A percentile compares a stretch with the other conserved stretches of the same genome.
Conservation (phyloP, 2,113 vertebrate genomes). For the Nettapus auritus region DNA sequence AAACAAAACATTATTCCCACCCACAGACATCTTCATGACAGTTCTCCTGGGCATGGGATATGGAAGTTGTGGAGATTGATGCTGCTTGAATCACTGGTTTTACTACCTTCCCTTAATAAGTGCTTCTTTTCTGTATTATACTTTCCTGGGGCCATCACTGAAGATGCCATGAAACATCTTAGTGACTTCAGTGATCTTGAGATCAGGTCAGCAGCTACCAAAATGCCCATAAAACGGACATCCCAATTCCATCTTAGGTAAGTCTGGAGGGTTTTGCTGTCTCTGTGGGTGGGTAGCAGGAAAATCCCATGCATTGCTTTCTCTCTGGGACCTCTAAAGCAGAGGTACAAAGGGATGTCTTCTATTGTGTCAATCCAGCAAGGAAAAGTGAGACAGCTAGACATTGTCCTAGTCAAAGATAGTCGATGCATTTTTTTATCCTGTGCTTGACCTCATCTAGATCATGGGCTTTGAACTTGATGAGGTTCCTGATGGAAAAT, state of each 20-base stretch:
- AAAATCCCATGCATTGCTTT: not conserved
- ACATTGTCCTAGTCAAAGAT: not conserved
- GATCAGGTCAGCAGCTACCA: not conserved
- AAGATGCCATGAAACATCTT: not conserved
- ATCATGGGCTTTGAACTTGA: not conserved
- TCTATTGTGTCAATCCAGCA: not conserved
- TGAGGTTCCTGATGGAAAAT: not conserved
- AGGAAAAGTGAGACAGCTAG: not conserved
- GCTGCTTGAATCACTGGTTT: not conserved
- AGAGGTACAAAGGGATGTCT: rapidly evolving
- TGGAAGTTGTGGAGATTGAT: not conserved
- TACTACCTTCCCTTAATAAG: not conserved
- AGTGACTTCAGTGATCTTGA: not conserved
- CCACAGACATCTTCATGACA: not conserved
- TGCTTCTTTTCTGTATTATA: not conserved
- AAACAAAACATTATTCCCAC: not conserved
- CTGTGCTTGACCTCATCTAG: not conserved
- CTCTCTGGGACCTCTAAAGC: not conserved
- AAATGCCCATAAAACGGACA: not conserved
- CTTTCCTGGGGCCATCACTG: not conserved
- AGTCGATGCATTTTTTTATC: not conserved
- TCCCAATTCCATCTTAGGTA: not conserved
- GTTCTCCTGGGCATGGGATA: not conserved
- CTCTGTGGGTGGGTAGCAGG: not conserved
- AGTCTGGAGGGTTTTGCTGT: not conserved